phyloP scores from a whole-genome alignment of 2,797 vertebrate species.

The Bradypodion pumilum region DNA sequence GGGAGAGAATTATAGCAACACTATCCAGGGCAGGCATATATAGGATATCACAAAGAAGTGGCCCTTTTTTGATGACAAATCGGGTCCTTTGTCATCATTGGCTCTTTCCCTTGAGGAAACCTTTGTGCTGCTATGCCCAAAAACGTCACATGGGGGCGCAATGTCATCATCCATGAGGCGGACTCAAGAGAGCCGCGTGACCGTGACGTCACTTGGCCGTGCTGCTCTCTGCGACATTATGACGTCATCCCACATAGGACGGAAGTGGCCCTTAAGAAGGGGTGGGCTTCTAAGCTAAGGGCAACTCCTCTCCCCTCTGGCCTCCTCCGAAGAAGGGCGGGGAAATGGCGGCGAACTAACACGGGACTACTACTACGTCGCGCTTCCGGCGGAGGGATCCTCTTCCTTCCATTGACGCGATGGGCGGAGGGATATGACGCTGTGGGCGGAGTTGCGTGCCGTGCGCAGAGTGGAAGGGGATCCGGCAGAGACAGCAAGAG shows the following conservation, averaged over 20 bases:
- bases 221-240: background rate
- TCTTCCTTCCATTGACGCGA: rapidly evolving
- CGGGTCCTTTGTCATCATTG: background rate
- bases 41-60: background rate
- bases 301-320: background rate
- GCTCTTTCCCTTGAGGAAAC: background rate
- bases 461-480: constrained; percentile 42
- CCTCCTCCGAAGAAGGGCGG: too few relatives aligned
- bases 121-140: background rate
- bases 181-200: background rate
- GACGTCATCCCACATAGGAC: background rate
- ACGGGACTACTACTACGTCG: constrained; percentile 8
- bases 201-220: background rate
- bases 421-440: constrained; percentile 29
- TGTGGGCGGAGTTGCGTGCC: constrained; percentile 40
- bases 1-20: too few relatives aligned
- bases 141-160: background rate
- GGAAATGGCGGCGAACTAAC: background rate
- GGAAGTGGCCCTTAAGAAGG: background rate
- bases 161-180: background rate
- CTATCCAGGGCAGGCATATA: too few relatives aligned
- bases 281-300: background rate
- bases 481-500: constrained; percentile 28
- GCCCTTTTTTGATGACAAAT: background rate
- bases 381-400: constrained; percentile 24